A percentile compares a stretch with the other conserved stretches of the same genome.
phyloP scores from a whole-genome alignment of 2,888 invertebrate species.

The Ennomos erosarius region DNA sequence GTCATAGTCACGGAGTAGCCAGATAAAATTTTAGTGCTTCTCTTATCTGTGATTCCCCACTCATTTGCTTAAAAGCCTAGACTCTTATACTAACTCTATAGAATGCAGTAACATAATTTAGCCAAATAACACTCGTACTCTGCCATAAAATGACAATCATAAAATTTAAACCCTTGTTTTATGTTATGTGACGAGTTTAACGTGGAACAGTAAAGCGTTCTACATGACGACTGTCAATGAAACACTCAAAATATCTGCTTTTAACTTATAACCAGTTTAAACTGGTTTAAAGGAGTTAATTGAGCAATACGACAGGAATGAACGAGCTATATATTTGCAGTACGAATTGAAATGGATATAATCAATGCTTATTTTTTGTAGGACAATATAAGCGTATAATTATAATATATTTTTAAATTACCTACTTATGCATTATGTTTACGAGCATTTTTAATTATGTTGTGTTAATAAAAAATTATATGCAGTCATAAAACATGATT shows the following conservation, averaged over 20 bases:
- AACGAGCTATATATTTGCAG: constrained; percentile 27
- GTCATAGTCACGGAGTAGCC: too few relatives aligned
- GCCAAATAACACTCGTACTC: constrained; percentile 20
- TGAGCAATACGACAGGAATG: constrained; percentile 36
- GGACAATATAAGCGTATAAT: too few relatives aligned
- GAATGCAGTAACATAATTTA: constrained; percentile 7
- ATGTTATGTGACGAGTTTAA: constrained; percentile 37
- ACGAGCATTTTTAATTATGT: too few relatives aligned
- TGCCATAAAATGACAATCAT: constrained; percentile 28
- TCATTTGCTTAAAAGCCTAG: too few relatives aligned
- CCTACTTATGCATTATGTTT: too few relatives aligned
- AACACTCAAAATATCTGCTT: constrained; percentile 47
- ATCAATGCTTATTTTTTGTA: too few relatives aligned
- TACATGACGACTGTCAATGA: constrained; percentile 44
- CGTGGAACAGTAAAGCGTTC: constrained; percentile 37
- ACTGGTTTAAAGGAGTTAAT: constrained; percentile 41
- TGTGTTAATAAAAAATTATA: too few relatives aligned
- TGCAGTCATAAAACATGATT: too few relatives aligned
- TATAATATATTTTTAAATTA: too few relatives aligned
- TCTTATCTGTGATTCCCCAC: too few relatives aligned
- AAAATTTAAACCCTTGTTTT: constrained; percentile 38
- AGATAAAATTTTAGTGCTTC: too few relatives aligned
- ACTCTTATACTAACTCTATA: not conserved
- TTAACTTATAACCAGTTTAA: constrained; percentile 39
- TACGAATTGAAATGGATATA: not conserved